A percentile compares a stretch with the other conserved stretches of the same genome.
Evolutionary conservation across 2,888 invertebrate genomes (phyloP).

Genomic region (Ecliptopera silaceata): DNA sequence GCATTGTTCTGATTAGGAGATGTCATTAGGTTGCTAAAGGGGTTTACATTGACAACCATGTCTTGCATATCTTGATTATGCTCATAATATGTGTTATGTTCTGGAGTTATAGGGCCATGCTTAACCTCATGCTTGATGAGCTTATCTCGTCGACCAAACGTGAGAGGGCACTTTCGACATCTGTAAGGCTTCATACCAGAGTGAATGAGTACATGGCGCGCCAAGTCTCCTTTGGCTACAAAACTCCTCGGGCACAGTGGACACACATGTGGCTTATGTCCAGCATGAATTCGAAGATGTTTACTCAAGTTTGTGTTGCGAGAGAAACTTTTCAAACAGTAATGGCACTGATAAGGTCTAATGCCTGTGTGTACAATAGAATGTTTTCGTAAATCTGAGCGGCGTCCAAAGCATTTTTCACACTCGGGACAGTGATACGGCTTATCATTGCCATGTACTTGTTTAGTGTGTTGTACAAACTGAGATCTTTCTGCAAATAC

Average conservation of each 20-base stretch:
- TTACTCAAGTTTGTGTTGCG: conserved; percentile 90
- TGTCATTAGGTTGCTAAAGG: conserved; percentile 78
- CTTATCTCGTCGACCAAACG: conserved; percentile 87
- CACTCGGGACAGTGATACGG: conserved; percentile 88
- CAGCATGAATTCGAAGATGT: conserved; percentile 88
- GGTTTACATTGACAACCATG: conserved; percentile 85
- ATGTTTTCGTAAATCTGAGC: conserved; percentile 88
- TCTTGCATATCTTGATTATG: conserved; percentile 72
- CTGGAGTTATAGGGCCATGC: conserved; percentile 75
- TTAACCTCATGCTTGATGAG: conserved; percentile 85
- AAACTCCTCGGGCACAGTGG: conserved; percentile 88
- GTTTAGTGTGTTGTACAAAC: conserved; percentile 86
- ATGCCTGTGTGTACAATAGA: conserved; percentile 90
- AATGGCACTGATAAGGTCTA: conserved; percentile 88
- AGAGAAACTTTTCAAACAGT: conserved; percentile 89
- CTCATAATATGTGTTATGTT: conserved; percentile 54
- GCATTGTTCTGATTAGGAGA: conserved; percentile 63
- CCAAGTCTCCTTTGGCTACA: conserved; percentile 86
- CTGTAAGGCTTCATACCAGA: conserved; percentile 86
- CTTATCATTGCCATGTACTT: conserved; percentile 86
- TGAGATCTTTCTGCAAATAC: conserved; percentile 84
- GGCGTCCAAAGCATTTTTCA: conserved; percentile 86
- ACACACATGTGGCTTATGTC: conserved; percentile 88
- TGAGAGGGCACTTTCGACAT: conserved; percentile 85
- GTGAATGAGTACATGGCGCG: conserved; percentile 86